A percentile compares a stretch with the other conserved stretches of the same genome.
phyloP scores from a whole-genome alignment of 2,797 vertebrate species.

The Stomatorhinus walkeri region DNA sequence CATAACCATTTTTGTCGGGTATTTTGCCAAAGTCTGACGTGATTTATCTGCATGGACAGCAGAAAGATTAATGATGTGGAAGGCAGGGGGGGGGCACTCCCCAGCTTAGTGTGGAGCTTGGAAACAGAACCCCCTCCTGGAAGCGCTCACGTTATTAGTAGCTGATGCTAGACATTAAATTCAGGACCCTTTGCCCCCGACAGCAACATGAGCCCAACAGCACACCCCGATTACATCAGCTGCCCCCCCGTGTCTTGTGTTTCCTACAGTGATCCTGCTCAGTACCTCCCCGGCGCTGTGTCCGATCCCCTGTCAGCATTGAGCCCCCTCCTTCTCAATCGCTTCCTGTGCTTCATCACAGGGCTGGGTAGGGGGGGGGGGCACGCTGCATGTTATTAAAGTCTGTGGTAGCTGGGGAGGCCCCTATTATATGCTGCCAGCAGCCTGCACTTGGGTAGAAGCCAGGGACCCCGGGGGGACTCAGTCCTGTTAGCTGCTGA shows the following conservation, averaged over 20 bases:
- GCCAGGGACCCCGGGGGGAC: neutral
- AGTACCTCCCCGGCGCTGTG: neutral
- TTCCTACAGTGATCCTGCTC: neutral
- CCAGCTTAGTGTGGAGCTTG: neutral
- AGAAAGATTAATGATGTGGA: neutral
- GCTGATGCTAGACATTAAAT: neutral
- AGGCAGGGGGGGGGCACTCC: neutral
- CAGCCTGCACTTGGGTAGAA: neutral
- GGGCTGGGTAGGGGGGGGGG: neutral
- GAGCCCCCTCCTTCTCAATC: neutral
- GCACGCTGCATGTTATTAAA: neutral
- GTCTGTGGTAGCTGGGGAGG: neutral
- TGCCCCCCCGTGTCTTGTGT: neutral
- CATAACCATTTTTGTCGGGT: neutral
- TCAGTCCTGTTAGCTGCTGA: neutral
- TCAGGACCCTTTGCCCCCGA: neutral
- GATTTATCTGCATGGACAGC: neutral
- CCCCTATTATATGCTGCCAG: neutral
- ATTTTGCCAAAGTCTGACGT: neutral
- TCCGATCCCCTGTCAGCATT: neutral
- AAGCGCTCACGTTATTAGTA: neutral
- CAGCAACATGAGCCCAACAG: neutral
- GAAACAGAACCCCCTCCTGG: neutral
- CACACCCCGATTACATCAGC: neutral
- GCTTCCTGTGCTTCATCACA: neutral